Evolutionary conservation across 2,797 vertebrate species (phyloP).

Genomic region (Halcyon badia): DNA sequence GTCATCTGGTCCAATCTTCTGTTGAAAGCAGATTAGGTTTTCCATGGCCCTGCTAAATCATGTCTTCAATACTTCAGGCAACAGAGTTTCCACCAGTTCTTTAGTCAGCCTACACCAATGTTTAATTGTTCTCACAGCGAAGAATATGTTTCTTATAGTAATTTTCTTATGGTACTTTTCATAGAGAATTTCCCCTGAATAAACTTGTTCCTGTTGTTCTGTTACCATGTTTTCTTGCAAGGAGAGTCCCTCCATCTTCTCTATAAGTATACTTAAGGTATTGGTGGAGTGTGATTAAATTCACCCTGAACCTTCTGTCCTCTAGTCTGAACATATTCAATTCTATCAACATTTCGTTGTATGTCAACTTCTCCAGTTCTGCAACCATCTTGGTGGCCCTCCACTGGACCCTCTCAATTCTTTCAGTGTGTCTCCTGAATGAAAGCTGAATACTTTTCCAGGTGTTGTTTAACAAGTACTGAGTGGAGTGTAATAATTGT

Average conservation of each 20-base stretch:
- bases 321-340: neutral
- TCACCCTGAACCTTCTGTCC: neutral
- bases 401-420: neutral
- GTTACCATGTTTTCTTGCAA: neutral
- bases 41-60: neutral
- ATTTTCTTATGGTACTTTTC: neutral
- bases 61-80: neutral
- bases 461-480: neutral
- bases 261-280: neutral
- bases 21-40: neutral
- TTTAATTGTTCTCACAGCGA: neutral
- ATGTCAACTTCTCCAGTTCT: neutral
- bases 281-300: neutral
- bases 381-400: neutral
- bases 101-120: neutral
- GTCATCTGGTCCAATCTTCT: neutral
- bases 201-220: neutral
- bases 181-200: neutral
- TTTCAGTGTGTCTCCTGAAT: neutral
- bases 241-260: neutral
- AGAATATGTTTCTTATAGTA: neutral
- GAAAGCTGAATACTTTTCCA: neutral
- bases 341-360: neutral
- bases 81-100: neutral
- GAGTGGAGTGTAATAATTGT: neutral